Conservation (phyloP, 1,140 invertebrate species). For the Anastrepha ludens region DNA sequence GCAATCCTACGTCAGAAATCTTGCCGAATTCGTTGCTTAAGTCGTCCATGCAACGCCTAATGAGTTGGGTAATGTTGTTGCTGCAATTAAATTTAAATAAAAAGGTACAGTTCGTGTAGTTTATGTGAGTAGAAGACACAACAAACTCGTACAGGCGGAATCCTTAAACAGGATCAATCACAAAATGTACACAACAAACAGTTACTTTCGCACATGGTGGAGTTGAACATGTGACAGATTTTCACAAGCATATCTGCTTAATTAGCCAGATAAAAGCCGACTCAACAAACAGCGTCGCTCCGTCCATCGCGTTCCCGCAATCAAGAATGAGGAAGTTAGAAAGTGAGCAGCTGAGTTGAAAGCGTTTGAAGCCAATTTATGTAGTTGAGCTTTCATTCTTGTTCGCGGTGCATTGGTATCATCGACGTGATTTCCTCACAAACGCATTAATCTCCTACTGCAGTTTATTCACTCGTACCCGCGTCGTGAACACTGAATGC, state of each 20-base stretch:
- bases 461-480: neutral
- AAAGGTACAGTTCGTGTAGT: constrained; percentile 29
- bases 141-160: neutral
- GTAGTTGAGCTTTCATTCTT: neutral
- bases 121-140: constrained; percentile 37
- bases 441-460: neutral
- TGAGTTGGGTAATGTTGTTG: constrained; percentile 48
- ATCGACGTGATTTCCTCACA: neutral
- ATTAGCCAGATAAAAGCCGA: constrained; percentile 8
- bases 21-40: neutral
- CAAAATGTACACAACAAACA: constrained; percentile 11
- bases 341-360: neutral
- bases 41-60: neutral
- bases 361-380: neutral
- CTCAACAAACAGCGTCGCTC: constrained; percentile 20
- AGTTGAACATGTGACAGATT: neutral
- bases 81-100: constrained; percentile 51
- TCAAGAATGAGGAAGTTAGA: neutral
- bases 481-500: neutral
- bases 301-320: neutral
- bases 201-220: neutral
- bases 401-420: neutral
- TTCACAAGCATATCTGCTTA: constrained; percentile 19
- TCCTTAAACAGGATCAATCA: constrained; percentile 43
- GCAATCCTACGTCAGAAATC: too few species aligned